Percentiles rank a stretch among this genome's conserved stretches.
Evolutionary conservation across 1,140 invertebrate genomes (phyloP).

Genomic region (Bombus sylvicola): DNA sequence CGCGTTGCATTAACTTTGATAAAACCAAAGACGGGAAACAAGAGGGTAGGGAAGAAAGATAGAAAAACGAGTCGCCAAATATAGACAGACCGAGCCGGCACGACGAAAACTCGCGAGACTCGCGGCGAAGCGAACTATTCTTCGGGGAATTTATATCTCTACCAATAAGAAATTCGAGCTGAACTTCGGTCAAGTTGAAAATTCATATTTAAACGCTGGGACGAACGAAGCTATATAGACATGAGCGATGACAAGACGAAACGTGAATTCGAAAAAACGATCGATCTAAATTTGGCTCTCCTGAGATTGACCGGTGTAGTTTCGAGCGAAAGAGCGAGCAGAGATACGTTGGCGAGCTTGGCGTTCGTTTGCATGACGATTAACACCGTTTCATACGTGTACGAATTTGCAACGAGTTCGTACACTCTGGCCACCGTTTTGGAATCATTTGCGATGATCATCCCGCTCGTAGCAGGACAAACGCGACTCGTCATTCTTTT

Average conservation of each 20-base stretch:
- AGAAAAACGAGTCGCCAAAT: not conserved
- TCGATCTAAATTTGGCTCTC: conserved; percentile 57
- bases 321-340: not conserved
- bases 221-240: not conserved
- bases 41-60: too few species aligned
- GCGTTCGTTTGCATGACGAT: conserved; percentile 49
- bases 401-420: conserved; percentile 40
- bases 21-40: too few species aligned
- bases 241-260: not conserved
- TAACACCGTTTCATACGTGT: conserved; percentile 48
- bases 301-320: conserved; percentile 62
- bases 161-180: not conserved
- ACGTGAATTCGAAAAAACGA: not conserved
- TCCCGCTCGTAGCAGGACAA: conserved; percentile 65
- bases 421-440: conserved; percentile 36
- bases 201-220: not conserved
- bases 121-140: not conserved
- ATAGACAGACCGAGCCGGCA: not conserved
- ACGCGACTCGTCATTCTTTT: conserved; percentile 56
- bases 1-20: not conserved
- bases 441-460: conserved; percentile 60
- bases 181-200: too few species aligned
- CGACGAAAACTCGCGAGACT: not conserved
- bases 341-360: conserved; percentile 43
- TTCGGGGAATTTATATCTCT: not conserved